These are phyloP conservation scores for Ivindomyrus marchei DNA, from an alignment of 2,113 vertebrate species.

Conservation along the genomic window DNA sequence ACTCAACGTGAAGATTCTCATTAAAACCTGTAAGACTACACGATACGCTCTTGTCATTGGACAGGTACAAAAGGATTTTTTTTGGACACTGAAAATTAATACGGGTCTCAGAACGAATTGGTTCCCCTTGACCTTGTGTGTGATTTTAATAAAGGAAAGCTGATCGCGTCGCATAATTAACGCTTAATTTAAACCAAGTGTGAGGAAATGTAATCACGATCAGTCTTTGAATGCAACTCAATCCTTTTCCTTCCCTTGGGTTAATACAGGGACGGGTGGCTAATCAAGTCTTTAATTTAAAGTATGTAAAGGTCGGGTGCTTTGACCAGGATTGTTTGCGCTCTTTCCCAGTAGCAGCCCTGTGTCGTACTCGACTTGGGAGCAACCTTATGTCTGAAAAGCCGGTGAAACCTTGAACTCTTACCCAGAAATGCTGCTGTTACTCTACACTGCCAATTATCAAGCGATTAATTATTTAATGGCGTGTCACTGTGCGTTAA, in stretches of 20 bases:
- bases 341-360: neutral
- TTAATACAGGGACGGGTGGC: neutral
- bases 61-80: neutral
- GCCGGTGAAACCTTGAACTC: neutral
- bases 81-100: neutral
- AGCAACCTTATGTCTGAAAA: neutral
- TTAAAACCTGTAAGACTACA: neutral
- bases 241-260: neutral
- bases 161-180: slow-evolving; percentile 41
- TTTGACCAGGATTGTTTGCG: neutral
- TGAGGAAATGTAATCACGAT: slow-evolving; percentile 11
- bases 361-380: neutral
- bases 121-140: neutral
- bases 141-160: slow-evolving; percentile 41
- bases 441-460: neutral
- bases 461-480: neutral
- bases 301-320: neutral
- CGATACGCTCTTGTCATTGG: neutral
- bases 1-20: neutral
- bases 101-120: neutral
- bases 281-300: slow-evolving; percentile 5
- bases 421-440: neutral
- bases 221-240: neutral
- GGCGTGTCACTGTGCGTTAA: neutral
- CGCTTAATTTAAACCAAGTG: slow-evolving; percentile 35